Conservation (phyloP, 2,113 vertebrate genomes). For the Salvelinus namaycush region DNA sequence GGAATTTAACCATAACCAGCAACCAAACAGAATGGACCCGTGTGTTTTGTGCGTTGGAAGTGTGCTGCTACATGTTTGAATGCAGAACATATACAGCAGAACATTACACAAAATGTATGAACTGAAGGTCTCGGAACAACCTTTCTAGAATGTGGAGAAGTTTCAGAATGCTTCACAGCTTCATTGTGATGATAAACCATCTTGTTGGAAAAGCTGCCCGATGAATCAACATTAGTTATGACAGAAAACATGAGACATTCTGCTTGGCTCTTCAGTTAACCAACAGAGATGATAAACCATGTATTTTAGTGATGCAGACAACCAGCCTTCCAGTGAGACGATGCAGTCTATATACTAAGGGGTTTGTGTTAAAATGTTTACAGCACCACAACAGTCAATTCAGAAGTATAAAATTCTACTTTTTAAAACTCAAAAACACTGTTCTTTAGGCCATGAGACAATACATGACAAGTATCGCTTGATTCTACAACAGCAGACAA, state of each 20-base stretch:
- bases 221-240: not conserved
- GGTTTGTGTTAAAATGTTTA: not conserved
- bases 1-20: not conserved
- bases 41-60: not conserved
- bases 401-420: slow-evolving; percentile 8
- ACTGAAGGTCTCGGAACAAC: not conserved
- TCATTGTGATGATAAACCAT: not conserved
- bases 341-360: not conserved
- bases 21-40: not conserved
- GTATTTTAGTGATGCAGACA: not conserved
- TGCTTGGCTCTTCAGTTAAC: not conserved
- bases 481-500: not conserved
- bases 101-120: not conserved
- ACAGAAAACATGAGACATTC: not conserved
- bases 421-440: slow-evolving; percentile 5
- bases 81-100: not conserved
- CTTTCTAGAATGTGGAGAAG: not conserved
- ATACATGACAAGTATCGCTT: slow-evolving; percentile 2
- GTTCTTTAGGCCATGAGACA: slow-evolving; percentile 2
- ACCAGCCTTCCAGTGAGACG: not conserved
- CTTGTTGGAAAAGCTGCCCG: not conserved
- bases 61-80: not conserved
- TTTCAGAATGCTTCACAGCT: not conserved
- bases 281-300: not conserved
- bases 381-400: slow-evolving; percentile 15